Base-by-base conservation (phyloP, 2,797 vertebrate genomes). In the Chelidonichthys spinosus region DNA sequence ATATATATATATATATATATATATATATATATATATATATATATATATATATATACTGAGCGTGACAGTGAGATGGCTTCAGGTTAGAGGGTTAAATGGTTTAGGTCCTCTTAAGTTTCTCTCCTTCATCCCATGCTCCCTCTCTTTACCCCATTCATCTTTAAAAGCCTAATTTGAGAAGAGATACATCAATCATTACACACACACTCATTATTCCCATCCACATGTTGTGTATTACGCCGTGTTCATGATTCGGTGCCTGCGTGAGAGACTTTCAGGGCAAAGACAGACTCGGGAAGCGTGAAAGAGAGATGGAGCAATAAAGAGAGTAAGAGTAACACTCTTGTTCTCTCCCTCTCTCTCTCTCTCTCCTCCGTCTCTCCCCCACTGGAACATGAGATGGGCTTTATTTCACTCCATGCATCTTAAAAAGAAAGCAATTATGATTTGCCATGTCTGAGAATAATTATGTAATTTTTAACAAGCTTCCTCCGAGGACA, bases 241-340 rank as follows among this genome's bases (percentile, higher is more conserved):
- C 63, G 72, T 53, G 35, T 70, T 69, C 53, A 37, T 77, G 62
- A 46, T 76, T n/a, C 25, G 25, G 53, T 40, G 9, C 47, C 17
- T 49, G 36, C 55, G 62, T 72, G 17, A 62, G 66, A 86, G 74
- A 82, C 74, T 89, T 80, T 53, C 73, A 63, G 75, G 70, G 59
- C 80, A 87, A 89, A 49, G 72, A 84, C 79, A 84, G 72, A 79
- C 81, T 82, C 83, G 76, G 78, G 78, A 60, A 87, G 85, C 66
- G 60, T 91, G 88, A 89, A 87, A 90, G 84, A 87, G 86, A 90
- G 83, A 93, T 84, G 68, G 84, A 86, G 78, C 83, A 86, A 88
- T 85, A 90, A 81, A 80, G 72, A 85, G 59, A 88, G 85, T 89
- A 81, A 80, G 72, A 85, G 59, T 68, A 82, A 84, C 75, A 65